A percentile compares a stretch with the other conserved stretches of the same genome.
Conservation (phyloP, 92 coral and sea anemone genomes). For the Parazoanthus atlanticus region DNA sequence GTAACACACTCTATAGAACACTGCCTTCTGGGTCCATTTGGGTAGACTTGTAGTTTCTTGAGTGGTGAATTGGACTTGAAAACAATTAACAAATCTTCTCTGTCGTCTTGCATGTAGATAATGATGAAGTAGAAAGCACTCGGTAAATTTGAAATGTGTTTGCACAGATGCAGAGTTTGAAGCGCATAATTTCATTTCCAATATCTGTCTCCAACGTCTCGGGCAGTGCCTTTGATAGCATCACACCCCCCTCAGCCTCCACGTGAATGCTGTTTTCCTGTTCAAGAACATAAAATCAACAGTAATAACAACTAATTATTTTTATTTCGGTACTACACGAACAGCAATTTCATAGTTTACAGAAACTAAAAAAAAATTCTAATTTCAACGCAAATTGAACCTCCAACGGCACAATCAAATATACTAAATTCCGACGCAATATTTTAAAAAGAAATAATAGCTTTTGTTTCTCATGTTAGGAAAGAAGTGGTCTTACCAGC, state of each 20-base stretch:
- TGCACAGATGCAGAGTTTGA: slow-evolving; percentile 71
- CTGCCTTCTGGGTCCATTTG: too few relatives aligned
- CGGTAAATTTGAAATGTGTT: slow-evolving; percentile 61
- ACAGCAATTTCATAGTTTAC: not conserved
- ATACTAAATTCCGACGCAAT: too few relatives aligned
- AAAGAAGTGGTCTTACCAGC: too few relatives aligned
- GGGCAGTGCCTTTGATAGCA: not conserved
- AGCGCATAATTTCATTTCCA: slow-evolving; percentile 16
- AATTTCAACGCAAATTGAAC: too few relatives aligned
- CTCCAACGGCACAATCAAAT: not conserved
- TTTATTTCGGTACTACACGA: not conserved
- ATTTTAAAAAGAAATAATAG: too few relatives aligned
- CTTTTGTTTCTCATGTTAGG: too few relatives aligned
- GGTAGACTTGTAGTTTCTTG: too few relatives aligned
- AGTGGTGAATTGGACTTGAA: not conserved
- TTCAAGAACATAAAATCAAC: not conserved
- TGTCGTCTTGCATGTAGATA: slow-evolving; percentile 52
- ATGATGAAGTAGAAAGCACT: slow-evolving; percentile 43
- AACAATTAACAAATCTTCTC: slow-evolving; percentile 44
- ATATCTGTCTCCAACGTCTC: slow-evolving; percentile 17
- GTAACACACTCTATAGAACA: too few relatives aligned
- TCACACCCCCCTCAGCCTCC: slow-evolving; percentile 44
- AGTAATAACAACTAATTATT: not conserved
- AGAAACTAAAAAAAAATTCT: not conserved
- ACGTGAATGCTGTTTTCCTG: slow-evolving; percentile 48